Evolutionary conservation across 2,113 vertebrate species (phyloP).

Genomic region (Crotalus horridus): DNA sequence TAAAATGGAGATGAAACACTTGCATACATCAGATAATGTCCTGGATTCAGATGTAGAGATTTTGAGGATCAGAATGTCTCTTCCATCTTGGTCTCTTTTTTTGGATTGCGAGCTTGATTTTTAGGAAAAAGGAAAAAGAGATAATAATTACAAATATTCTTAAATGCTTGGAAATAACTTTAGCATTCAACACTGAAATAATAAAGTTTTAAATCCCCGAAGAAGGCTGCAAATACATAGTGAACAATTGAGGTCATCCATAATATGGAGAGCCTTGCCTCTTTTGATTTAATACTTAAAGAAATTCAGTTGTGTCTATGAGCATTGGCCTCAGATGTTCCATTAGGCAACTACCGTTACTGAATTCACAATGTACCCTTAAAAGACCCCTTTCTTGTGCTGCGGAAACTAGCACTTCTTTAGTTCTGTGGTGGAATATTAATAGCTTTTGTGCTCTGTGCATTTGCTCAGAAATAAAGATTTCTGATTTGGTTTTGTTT

Average conservation of each 20-base stretch:
- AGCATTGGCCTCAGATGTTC: not conserved
- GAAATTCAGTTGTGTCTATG: slow-evolving; percentile 2
- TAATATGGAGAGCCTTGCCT: not conserved
- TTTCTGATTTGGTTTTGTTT: not conserved
- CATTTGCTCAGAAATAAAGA: slow-evolving; percentile 9
- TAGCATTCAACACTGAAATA: not conserved
- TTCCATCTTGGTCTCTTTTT: not conserved
- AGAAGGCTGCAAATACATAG: not conserved
- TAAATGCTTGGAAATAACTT: not conserved
- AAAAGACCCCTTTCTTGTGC: slow-evolving; percentile 11
- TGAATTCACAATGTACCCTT: slow-evolving; percentile 20
- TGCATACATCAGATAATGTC: not conserved
- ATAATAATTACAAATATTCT: not conserved
- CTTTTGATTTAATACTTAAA: not conserved
- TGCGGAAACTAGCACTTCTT: not conserved
- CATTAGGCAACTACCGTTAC: not conserved
- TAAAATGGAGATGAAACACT: not conserved
- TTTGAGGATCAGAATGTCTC: not conserved
- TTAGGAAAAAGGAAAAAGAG: not conserved
- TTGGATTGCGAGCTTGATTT: not conserved
- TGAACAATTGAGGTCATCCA: not conserved
- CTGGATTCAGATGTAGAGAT: not conserved
- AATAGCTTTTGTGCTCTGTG: not conserved
- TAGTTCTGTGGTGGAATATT: not conserved
- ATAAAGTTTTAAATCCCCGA: not conserved